Conservation (phyloP, 2,113 vertebrate species). For the Physeter macrocephalus region DNA sequence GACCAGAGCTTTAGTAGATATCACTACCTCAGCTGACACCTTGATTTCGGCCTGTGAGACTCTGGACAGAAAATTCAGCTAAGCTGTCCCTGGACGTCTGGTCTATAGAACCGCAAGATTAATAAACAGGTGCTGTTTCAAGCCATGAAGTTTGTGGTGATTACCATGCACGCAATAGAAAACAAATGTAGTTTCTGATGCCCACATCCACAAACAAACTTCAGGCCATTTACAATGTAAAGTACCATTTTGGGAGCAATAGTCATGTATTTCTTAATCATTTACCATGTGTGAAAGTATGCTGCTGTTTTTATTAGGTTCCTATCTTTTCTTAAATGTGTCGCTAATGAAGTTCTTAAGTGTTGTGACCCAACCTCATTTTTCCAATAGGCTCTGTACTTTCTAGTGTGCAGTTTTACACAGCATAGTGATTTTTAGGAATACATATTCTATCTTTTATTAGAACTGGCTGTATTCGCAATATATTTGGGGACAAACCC, state of each 20-base stretch:
- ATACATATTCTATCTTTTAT: not conserved
- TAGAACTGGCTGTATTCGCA: not conserved
- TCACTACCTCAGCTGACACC: fast-evolving
- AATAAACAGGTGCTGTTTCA: not conserved
- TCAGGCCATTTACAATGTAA: not conserved
- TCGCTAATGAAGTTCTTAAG: not conserved
- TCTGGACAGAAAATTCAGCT: not conserved
- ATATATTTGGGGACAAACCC: not conserved
- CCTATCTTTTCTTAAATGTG: not conserved
- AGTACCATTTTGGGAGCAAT: not conserved
- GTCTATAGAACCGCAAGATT: not conserved
- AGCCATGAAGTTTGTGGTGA: not conserved
- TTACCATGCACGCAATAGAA: not conserved
- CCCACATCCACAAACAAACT: not conserved
- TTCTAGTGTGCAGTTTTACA: not conserved
- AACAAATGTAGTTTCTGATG: not conserved
- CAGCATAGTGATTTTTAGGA: not conserved
- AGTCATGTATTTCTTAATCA: not conserved
- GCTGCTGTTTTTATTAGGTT: not conserved
- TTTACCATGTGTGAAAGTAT: not conserved
- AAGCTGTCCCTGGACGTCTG: not conserved
- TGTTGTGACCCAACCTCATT: not conserved
- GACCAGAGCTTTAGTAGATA: not conserved
- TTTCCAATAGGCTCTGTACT: not conserved
- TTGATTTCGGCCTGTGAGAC: not conserved